phyloP scores from a whole-genome alignment of 2,797 vertebrate genomes.

The Eremophila alpestris region DNA sequence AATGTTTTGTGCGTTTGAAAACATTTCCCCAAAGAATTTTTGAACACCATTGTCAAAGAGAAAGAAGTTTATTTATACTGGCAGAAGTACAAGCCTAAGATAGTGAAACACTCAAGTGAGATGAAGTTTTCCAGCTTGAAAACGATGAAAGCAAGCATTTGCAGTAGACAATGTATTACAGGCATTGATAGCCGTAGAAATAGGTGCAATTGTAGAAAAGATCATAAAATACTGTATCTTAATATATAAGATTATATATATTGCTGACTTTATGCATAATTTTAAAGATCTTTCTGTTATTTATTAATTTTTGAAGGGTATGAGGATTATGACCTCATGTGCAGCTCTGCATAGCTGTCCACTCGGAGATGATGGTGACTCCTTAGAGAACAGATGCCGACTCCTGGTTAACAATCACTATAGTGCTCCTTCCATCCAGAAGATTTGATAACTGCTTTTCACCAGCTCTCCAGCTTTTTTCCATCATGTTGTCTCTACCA shows the following conservation, averaged over 20 bases:
- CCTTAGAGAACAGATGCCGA: slow-evolving; percentile 53
- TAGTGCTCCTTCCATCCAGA: neutral
- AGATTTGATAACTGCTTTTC: slow-evolving; percentile 31
- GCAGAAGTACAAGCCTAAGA: neutral
- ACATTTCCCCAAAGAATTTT: neutral
- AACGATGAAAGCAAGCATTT: neutral
- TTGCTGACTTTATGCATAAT: neutral
- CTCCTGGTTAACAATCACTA: slow-evolving; percentile 18
- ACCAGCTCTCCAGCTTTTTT: slow-evolving; percentile 12
- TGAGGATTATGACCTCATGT: slow-evolving; percentile 66
- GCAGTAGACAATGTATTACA: neutral
- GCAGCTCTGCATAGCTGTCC: slow-evolving; percentile 26
- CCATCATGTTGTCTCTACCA: slow-evolving; percentile 77
- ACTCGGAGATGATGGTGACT: slow-evolving; percentile 18
- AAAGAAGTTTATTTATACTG: neutral
- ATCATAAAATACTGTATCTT: neutral
- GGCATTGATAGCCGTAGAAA: neutral
- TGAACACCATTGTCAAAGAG: neutral
- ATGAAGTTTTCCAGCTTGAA: neutral
- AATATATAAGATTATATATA: too few relatives aligned
- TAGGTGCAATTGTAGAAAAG: neutral
- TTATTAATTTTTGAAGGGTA: slow-evolving; percentile 70
- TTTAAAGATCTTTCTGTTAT: slow-evolving; percentile 16
- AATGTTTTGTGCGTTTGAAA: neutral
- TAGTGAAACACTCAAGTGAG: neutral